Evolutionary conservation across 2,797 vertebrate species (phyloP).

Genomic region (Dermochelys coriacea): DNA sequence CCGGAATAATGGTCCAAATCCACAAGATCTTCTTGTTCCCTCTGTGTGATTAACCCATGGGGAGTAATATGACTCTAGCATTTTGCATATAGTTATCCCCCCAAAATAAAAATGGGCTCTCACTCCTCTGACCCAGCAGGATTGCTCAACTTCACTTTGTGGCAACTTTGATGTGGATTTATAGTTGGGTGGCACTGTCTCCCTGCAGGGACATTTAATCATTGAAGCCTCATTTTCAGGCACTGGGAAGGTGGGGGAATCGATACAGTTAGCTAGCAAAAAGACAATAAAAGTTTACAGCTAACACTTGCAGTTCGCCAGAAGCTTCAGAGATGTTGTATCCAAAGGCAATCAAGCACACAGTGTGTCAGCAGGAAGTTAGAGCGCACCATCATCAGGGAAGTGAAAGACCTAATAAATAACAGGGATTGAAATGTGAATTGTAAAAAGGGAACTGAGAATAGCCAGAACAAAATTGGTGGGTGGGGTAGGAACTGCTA

Average conservation of each 20-base stretch:
- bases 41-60: background rate
- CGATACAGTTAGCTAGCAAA: fast-evolving
- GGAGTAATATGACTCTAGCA: fast-evolving
- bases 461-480: background rate
- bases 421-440: background rate
- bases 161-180: background rate
- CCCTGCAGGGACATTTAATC: fast-evolving
- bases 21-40: too few relatives aligned
- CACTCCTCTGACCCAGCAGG: background rate
- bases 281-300: background rate
- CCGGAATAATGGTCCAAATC: background rate
- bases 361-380: background rate
- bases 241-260: fast-evolving
- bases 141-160: background rate
- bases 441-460: background rate
- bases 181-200: fast-evolving
- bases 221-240: fast-evolving
- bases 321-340: fast-evolving
- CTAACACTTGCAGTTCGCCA: background rate
- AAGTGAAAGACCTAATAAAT: background rate
- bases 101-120: fast-evolving
- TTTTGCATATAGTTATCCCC: background rate
- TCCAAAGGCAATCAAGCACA: fast-evolving
- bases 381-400: fast-evolving
- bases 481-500: background rate